Base-by-base conservation (phyloP, 2,113 vertebrate genomes). In the Daubentonia madagascariensis region DNA sequence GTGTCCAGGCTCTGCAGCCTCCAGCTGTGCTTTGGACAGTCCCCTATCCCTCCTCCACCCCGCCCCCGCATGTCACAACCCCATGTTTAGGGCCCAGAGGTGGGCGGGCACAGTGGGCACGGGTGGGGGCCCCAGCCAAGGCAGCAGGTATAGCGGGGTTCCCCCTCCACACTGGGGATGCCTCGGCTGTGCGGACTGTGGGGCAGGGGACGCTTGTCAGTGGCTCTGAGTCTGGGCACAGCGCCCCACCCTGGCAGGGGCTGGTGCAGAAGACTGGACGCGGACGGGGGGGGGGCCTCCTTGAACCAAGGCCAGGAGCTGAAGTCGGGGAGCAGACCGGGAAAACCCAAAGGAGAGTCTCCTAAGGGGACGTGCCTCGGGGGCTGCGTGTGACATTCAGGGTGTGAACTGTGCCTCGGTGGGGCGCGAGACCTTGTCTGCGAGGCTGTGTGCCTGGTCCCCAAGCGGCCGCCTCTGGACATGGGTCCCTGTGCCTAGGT, bases 1-100 rank as follows among this genome's bases (percentile, higher is more conserved):
- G 78, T 10, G 93, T 65, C 92, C 88, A 4, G 92, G 95, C 96
- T 95, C 97, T 68, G 97, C 96, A 90, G 95, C 97, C 94, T 89
- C 61, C 13, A 48, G 79, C 93, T 70, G 93, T 37, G 96, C 92
- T 45, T 37, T 75, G 95, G 92, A 95, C 94, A 76, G 76, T 93
- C 78, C 94, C 54, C 48, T 85, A 68, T 57, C 83, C 96, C 78
- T 89, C 79, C 65, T 48, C 52, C 52, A 13, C 65, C 57, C 76
- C 57, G 79, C 85, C 92, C 83, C 89, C 81, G 89, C 92, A 17
- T 37, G 81, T 81, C 97, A 94, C 76, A 73, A 94, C 50, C 85
- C 92, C 73, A 94, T 93, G 95, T 89, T 83, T 85, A 1, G 79
- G 89, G 96, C 96, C 96, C 91, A 89, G 95, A 90, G 97, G 90